phyloP scores from a whole-genome alignment of 2,113 vertebrate genomes.

The Tringa solitaria region DNA sequence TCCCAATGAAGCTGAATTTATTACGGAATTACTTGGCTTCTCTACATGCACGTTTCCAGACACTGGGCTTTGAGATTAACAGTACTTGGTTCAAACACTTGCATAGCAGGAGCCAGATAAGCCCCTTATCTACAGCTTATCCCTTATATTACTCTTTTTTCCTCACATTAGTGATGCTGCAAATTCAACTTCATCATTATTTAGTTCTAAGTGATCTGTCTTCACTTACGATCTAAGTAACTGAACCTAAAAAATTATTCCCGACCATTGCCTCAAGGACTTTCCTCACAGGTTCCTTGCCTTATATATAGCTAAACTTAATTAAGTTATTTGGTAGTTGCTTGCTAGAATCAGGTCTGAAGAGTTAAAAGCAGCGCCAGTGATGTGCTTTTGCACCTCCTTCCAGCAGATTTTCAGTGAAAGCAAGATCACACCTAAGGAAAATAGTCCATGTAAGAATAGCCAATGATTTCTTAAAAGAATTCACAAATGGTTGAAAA shows the following conservation, averaged over 20 bases:
- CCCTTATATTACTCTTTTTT: neutral
- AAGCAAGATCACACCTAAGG: neutral
- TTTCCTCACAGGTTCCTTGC: neutral
- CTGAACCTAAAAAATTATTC: neutral
- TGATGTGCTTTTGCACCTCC: neutral
- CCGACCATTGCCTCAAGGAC: neutral
- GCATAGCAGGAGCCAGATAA: neutral
- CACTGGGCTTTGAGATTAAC: neutral
- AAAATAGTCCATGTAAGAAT: neutral
- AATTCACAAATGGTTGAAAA: neutral
- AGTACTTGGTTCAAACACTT: neutral
- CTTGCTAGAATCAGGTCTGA: neutral
- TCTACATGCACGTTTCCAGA: neutral
- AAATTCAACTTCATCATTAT: neutral
- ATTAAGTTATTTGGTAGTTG: neutral
- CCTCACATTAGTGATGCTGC: neutral
- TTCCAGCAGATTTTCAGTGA: neutral
- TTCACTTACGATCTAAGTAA: neutral
- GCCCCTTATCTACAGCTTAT: neutral
- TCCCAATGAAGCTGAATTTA: neutral
- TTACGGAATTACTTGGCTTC: neutral
- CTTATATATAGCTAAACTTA: neutral
- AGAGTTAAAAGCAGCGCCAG: neutral
- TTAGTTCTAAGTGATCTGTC: neutral
- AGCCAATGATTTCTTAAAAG: neutral